Conservation (phyloP, 2,797 vertebrate species). For the Eulemur rubriventer region DNA sequence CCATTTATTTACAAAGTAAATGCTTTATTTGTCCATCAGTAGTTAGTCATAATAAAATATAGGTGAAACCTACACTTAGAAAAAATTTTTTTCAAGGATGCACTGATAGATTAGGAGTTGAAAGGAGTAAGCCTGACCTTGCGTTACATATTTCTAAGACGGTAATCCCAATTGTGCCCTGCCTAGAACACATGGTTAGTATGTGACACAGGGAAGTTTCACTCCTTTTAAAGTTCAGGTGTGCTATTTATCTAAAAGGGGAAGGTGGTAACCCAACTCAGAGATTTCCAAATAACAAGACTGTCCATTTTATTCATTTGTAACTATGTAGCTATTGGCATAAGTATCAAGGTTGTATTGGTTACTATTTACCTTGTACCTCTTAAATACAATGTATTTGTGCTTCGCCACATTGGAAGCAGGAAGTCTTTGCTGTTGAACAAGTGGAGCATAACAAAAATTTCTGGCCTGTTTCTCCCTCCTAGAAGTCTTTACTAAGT, state of each 20-base stretch:
- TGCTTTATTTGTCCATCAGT: conserved; percentile 42
- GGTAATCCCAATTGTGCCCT: neutral
- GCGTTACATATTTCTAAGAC: conserved; percentile 13
- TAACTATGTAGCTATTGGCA: neutral
- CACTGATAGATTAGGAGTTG: conserved; percentile 8
- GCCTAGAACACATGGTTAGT: neutral
- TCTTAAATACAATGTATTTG: conserved; percentile 32
- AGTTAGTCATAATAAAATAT: conserved; percentile 58
- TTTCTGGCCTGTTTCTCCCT: conserved; percentile 27
- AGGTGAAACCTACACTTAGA: conserved; percentile 34
- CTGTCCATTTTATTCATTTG: neutral
- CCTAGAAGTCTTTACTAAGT: neutral
- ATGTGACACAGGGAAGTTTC: neutral
- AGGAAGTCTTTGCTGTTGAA: conserved; percentile 37
- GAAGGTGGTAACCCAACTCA: neutral
- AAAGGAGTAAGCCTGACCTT: conserved; percentile 13
- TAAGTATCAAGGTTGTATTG: neutral
- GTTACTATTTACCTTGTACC: conserved; percentile 18
- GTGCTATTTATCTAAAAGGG: conserved; percentile 26
- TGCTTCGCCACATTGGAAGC: neutral
- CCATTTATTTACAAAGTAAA: conserved; percentile 68
- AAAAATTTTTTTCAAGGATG: neutral
- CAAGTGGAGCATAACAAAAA: conserved; percentile 29
- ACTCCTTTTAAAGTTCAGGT: conserved; percentile 31
- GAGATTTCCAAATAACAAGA: conserved; percentile 2